A percentile compares a stretch with the other conserved stretches of the same genome.
phyloP scores from a whole-genome alignment of 2,797 vertebrate genomes.

The Cossypha heuglini region DNA sequence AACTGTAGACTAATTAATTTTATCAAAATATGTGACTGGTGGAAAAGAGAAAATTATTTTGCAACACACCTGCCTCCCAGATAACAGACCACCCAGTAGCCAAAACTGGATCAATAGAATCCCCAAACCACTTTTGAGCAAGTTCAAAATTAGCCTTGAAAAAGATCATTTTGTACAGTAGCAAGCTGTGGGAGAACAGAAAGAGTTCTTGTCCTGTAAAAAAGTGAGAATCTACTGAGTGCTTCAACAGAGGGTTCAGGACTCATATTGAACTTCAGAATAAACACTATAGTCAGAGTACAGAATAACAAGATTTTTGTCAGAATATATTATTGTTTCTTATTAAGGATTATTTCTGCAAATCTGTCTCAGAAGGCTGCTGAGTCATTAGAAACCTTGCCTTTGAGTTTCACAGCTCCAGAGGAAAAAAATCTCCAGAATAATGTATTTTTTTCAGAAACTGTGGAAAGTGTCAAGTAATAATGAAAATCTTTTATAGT shows the following conservation, averaged over 20 bases:
- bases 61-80: not conserved
- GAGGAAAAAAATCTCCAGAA: not conserved
- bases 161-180: not conserved
- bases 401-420: not conserved
- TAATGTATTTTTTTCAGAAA: not conserved
- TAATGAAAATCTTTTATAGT: not conserved
- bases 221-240: not conserved
- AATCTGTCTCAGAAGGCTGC: not conserved
- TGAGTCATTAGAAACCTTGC: not conserved
- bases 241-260: not conserved
- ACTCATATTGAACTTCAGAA: not conserved
- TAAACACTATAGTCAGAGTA: not conserved
- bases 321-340: not conserved
- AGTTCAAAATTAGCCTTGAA: not conserved
- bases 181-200: not conserved
- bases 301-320: not conserved
- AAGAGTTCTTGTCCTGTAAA: not conserved
- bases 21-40: not conserved
- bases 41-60: not conserved
- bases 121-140: not conserved
- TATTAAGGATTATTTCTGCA: not conserved
- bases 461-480: not conserved
- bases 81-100: not conserved
- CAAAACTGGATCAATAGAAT: not conserved
- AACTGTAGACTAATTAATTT: not conserved